These are phyloP conservation scores for Drosophila persimilis DNA, from an alignment of 1,140 invertebrate species.

Conservation along the genomic window DNA sequence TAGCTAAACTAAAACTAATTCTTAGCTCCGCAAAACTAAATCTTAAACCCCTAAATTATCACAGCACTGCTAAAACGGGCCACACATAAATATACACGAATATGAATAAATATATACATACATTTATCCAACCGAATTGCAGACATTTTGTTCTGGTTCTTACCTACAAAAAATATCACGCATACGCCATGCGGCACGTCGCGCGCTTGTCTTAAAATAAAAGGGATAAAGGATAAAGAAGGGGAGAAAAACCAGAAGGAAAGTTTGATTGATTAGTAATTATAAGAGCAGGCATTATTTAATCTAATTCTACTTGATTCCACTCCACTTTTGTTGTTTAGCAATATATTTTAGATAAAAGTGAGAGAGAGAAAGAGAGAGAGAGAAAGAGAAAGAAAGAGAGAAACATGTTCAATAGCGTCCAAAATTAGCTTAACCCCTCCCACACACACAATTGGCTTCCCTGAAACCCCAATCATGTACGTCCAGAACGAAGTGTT, in stretches of 20 bases:
- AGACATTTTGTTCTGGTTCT: constrained; percentile 24
- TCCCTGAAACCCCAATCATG: constrained; percentile 22
- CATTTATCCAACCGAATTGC: constrained; percentile 44
- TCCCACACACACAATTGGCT: constrained; percentile 21
- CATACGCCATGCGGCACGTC: constrained; percentile 54
- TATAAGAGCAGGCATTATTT: too few relatives aligned
- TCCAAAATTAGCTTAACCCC: constrained; percentile 41
- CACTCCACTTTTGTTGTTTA: neutral
- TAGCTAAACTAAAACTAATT: constrained; percentile 50
- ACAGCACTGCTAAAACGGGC: constrained; percentile 52
- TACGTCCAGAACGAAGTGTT: constrained; percentile 20
- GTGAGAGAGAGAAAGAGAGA: constrained; percentile 19
- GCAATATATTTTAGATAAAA: constrained; percentile 10
- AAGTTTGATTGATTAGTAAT: neutral
- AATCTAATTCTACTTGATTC: constrained; percentile 6
- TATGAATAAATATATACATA: constrained; percentile 12
- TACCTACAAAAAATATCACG: constrained; percentile 44
- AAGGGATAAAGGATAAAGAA: neutral
- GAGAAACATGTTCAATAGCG: constrained; percentile 41
- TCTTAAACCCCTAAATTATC: constrained; percentile 39
- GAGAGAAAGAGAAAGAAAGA: constrained; percentile 23
- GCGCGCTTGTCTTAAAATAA: constrained; percentile 35
- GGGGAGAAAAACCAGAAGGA: neutral
- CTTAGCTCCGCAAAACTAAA: constrained; percentile 20
- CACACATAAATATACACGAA: constrained; percentile 36